A percentile compares a stretch with the other conserved stretches of the same genome.
Evolutionary conservation across 1,140 invertebrate genomes (phyloP).

Genomic region (Drosophila pseudoobscura): DNA sequence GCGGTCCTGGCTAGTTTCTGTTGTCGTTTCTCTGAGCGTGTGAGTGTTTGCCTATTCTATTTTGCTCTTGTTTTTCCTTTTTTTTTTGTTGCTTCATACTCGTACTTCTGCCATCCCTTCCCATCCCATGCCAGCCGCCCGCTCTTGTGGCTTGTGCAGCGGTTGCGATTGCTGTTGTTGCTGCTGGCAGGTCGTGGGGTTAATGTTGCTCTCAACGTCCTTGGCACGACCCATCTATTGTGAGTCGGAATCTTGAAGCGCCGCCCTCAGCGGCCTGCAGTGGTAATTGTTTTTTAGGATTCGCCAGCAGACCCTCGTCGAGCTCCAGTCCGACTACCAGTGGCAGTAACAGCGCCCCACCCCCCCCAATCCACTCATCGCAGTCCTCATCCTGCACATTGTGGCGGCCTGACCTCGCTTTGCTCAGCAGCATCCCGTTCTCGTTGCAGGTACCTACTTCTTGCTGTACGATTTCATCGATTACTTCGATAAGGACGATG

Average conservation of each 20-base stretch:
- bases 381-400: slow-evolving; percentile 10
- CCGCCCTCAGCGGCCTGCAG: slow-evolving; percentile 41
- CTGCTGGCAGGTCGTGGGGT: slow-evolving; percentile 52
- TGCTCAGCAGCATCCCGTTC: slow-evolving; percentile 2
- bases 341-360: background rate
- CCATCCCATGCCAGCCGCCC: background rate
- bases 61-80: background rate
- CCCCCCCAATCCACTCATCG: background rate
- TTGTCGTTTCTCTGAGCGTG: background rate
- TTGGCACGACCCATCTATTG: slow-evolving; percentile 74
- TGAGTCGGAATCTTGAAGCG: slow-evolving; percentile 51
- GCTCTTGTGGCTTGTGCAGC: background rate
- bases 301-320: slow-evolving; percentile 30
- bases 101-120: slow-evolving; percentile 22
- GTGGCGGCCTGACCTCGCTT: slow-evolving; percentile 48
- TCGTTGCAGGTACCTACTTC: slow-evolving; percentile 93
- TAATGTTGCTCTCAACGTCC: slow-evolving; percentile 71
- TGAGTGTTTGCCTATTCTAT: slow-evolving; percentile 8
- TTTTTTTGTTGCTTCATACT: slow-evolving; percentile 15
- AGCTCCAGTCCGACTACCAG: background rate
- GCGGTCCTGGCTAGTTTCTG: slow-evolving; percentile 14
- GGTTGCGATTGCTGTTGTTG: slow-evolving; percentile 24
- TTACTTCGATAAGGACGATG: slow-evolving; percentile 93
- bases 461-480: slow-evolving; percentile 95
- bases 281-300: slow-evolving; percentile 73